phyloP scores from a whole-genome alignment of 2,888 invertebrate genomes.

The Psylliodes chrysocephalus region DNA sequence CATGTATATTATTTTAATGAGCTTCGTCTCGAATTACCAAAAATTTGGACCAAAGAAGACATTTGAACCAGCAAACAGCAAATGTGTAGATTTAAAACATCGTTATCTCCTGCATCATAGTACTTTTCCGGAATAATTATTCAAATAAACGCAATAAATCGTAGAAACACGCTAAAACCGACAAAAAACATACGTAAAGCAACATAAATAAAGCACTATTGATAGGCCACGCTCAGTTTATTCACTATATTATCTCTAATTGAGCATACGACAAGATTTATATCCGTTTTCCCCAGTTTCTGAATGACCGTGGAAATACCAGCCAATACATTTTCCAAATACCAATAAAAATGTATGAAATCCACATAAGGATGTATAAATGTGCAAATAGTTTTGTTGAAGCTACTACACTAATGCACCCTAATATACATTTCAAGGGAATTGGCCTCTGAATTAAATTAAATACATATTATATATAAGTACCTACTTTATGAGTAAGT shows the following conservation, averaged over 20 bases:
- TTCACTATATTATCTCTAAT: constrained; percentile 63
- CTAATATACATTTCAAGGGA: too few relatives aligned
- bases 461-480: too few relatives aligned
- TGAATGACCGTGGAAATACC: constrained; percentile 49
- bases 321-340: constrained; percentile 44
- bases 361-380: background rate
- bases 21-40: too few relatives aligned
- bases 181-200: constrained; percentile 53
- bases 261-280: constrained; percentile 63
- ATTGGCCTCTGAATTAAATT: too few relatives aligned
- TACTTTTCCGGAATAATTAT: constrained; percentile 47
- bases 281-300: constrained; percentile 52
- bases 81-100: background rate
- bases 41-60: too few relatives aligned
- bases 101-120: background rate
- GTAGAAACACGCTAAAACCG: constrained; percentile 42
- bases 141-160: constrained; percentile 51
- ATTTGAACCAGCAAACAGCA: too few relatives aligned
- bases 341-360: constrained; percentile 44
- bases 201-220: constrained; percentile 55
- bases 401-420: too few relatives aligned
- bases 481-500: too few relatives aligned
- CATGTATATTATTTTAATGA: too few relatives aligned
- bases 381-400: too few relatives aligned
- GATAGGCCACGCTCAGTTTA: constrained; percentile 62